Conservation (phyloP, 35 echinoderm and acorn worm species). For the Ophiothrix spiculata region DNA sequence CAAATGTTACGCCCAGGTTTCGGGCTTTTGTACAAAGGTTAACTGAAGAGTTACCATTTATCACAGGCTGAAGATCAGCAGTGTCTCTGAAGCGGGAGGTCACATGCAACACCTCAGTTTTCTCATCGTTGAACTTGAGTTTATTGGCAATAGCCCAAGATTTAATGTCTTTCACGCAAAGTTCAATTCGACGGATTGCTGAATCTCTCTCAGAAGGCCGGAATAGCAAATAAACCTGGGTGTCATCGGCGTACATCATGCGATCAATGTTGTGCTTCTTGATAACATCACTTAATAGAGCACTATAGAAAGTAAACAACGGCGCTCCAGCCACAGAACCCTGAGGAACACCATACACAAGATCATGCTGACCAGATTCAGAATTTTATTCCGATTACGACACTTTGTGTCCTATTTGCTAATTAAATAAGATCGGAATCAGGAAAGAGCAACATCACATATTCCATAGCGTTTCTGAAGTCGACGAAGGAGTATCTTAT, state of each 20-base stretch:
- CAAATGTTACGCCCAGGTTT: neutral
- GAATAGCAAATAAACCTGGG: neutral
- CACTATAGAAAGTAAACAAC: slow-evolving; percentile 24
- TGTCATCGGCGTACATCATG: slow-evolving; percentile 38
- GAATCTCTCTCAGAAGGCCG: neutral
- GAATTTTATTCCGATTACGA: neutral
- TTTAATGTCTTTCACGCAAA: slow-evolving; percentile 14
- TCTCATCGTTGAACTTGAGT: slow-evolving; percentile 18
- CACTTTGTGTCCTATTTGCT: slow-evolving; percentile 10
- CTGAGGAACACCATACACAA: slow-evolving; percentile 19
- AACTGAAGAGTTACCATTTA: neutral
- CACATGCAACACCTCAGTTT: neutral
- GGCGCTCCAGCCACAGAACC: slow-evolving; percentile 10
- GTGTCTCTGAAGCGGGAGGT: neutral
- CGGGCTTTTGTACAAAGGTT: slow-evolving; percentile 2
- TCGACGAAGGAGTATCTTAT: slow-evolving; percentile 34
- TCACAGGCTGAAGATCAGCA: neutral
- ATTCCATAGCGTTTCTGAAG: slow-evolving; percentile 29
- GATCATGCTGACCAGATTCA: neutral
- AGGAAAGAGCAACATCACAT: slow-evolving; percentile 18
- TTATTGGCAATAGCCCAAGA: slow-evolving; percentile 7
- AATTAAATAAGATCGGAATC: slow-evolving; percentile 47
- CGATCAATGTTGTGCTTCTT: slow-evolving; percentile 14
- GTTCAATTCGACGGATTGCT: neutral
- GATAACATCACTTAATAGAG: slow-evolving; percentile 27